Evolutionary conservation across 2,888 invertebrate genomes (phyloP).

Genomic region (Epistrophella euchroma): DNA sequence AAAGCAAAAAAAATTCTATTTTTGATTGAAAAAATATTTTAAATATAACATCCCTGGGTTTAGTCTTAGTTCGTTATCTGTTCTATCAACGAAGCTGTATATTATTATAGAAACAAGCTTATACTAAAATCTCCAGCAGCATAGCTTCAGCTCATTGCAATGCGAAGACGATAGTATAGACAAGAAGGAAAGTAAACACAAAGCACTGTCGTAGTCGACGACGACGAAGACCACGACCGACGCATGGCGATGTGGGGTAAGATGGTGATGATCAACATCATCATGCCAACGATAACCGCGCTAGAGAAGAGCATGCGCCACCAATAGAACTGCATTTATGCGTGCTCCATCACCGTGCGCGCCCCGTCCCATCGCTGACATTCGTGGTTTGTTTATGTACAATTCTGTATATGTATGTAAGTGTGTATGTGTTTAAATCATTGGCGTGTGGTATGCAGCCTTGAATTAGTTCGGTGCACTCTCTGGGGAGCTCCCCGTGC

Average conservation of each 20-base stretch:
- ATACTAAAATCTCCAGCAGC: conserved; percentile 27
- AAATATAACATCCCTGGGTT: conserved; percentile 12
- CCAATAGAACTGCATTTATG: conserved; percentile 72
- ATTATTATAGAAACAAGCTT: conserved; percentile 14
- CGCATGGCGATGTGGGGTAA: conserved; percentile 6
- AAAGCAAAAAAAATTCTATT: too few relatives aligned
- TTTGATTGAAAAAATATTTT: not conserved
- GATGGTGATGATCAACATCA: conserved; percentile 50
- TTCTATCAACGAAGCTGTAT: conserved; percentile 16
- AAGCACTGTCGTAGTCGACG: conserved; percentile 24
- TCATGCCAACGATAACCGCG: conserved; percentile 47
- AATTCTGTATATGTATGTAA: conserved; percentile 4
- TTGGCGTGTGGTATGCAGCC: conserved; percentile 83
- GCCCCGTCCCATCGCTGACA: not conserved
- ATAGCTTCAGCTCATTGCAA: conserved; percentile 19
- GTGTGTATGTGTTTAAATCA: conserved; percentile 52
- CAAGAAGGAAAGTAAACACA: conserved; percentile 53
- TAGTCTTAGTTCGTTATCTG: not conserved
- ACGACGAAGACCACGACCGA: not conserved
- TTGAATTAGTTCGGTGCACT: conserved; percentile 84
- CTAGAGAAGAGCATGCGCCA: conserved; percentile 73
- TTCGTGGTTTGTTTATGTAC: conserved; percentile 45
- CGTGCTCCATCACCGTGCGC: conserved; percentile 22
- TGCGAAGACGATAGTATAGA: conserved; percentile 32
- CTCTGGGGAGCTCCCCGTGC: conserved; percentile 78